Conservation (phyloP, 2,797 vertebrate species). For the Spinibarbus caldwelli region DNA sequence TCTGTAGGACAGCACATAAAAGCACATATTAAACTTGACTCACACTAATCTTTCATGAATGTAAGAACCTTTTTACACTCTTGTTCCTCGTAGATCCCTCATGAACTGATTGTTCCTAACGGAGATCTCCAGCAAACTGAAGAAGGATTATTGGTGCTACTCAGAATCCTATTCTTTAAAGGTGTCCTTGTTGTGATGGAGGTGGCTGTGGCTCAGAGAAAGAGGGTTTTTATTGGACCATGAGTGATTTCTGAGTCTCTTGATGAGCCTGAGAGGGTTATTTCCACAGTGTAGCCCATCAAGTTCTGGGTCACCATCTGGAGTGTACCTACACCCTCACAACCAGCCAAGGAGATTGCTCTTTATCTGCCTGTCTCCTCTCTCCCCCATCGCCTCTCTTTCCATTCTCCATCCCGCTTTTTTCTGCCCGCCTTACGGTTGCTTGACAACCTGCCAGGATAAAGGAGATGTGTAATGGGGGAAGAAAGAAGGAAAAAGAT, state of each 20-base stretch:
- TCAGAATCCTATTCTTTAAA: slow-evolving; percentile 11
- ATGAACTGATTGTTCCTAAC: neutral
- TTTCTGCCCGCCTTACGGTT: slow-evolving; percentile 46
- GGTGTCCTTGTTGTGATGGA: slow-evolving; percentile 19
- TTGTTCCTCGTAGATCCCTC: neutral
- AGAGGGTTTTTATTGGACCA: slow-evolving; percentile 28
- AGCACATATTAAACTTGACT: neutral
- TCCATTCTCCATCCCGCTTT: slow-evolving; percentile 29
- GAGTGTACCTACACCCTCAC: slow-evolving; percentile 49
- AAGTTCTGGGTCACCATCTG: slow-evolving; percentile 58
- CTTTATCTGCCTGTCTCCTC: slow-evolving; percentile 56
- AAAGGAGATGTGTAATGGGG: slow-evolving; percentile 64
- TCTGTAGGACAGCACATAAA: neutral
- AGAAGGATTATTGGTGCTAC: neutral
- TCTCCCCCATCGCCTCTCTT: slow-evolving; percentile 27
- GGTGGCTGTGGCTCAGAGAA: slow-evolving; percentile 18
- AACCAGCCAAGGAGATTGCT: slow-evolving; percentile 52
- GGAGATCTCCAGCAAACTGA: neutral
- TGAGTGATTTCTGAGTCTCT: slow-evolving; percentile 50
- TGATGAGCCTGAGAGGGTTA: slow-evolving; percentile 48
- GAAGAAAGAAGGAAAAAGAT: slow-evolving; percentile 61
- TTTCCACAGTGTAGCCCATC: slow-evolving; percentile 50
- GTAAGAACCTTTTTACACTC: neutral
- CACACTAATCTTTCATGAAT: neutral
- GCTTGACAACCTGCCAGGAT: slow-evolving; percentile 64